A percentile compares a stretch with the other conserved stretches of the same genome.
Evolutionary conservation across 2,888 invertebrate genomes (phyloP).

Genomic region (Aporophyla nigra): DNA sequence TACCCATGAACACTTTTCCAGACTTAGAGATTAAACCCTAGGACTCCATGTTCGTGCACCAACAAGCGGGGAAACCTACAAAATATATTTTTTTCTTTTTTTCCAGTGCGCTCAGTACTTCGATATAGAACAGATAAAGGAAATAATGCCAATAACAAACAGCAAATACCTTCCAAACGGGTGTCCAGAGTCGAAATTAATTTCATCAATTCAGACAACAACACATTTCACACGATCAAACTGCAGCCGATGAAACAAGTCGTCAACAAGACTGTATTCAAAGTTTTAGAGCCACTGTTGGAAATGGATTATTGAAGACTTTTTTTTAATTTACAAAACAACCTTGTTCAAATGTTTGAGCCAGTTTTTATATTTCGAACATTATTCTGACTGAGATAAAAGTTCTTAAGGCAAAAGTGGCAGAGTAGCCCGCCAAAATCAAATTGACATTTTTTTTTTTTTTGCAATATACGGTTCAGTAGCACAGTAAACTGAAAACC

Average conservation of each 20-base stretch:
- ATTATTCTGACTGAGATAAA: neutral
- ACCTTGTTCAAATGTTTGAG: no score
- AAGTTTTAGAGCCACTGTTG: conserved; percentile 4
- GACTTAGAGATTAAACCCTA: neutral
- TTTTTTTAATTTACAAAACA: neutral
- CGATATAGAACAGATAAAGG: neutral
- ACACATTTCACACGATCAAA: conserved; percentile 39
- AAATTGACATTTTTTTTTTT: no score
- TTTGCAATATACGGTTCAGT: no score
- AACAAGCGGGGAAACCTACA: neutral
- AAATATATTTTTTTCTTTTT: neutral
- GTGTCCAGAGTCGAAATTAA: conserved; percentile 47
- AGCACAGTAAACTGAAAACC: neutral
- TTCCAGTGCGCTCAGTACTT: conserved; percentile 44
- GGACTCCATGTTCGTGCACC: neutral
- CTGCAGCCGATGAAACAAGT: conserved; percentile 17
- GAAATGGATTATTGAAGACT: neutral
- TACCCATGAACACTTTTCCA: neutral
- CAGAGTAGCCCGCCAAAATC: no score
- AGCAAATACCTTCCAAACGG: neutral
- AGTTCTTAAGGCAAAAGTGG: no score
- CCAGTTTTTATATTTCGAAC: neutral
- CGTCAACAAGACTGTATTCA: conserved; percentile 15
- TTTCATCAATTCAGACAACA: conserved; percentile 38
- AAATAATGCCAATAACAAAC: neutral